Evolutionary conservation across 2,888 invertebrate species (phyloP), one percentile per base, ranked within the genome.

Genomic region (Prosapia bicincta): DNA sequence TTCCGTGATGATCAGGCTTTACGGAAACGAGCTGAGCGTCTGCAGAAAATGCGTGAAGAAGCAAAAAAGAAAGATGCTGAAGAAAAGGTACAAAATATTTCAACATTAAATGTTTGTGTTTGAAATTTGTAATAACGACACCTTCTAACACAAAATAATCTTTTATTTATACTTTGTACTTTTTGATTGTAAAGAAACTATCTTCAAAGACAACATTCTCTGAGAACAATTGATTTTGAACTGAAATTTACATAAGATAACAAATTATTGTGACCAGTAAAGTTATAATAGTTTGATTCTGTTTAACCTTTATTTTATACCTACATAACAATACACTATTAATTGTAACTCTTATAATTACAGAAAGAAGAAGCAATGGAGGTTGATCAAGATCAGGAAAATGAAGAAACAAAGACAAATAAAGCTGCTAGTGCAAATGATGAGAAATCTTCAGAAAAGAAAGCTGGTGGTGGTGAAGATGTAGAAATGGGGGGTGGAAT

Each of bases 1-100:
- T 90, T 92, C 83, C 92, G 93, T 82, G 93, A 93, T 83, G 92
- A 93, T 83, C 90, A 91, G 83, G 91, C 91, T 72, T 86, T 93
- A 80, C 89, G 91, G 80, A 89, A 89, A 79, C 90, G 91, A 82
- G 92, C 92, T 69, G 92, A 92, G 83, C 88, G 90, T 81, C 89
- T 92, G 78, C 85, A 85, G 77, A 74, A 76, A 23, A 69, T 79
- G 28, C 79, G 78, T 9, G 75, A 83, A 0, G 76, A 83, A 0
- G 87, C 85, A 81, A 76, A 79, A 0, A 86, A 86, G 78, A 73
- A 79, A 6, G 85, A 85, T 28, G 88, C 88, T 79, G 82, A 85
- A 85, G 80, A 86, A 85, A 80, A 86, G 84, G 80, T 79, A 74
- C 26, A 0, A 38, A 65, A 66, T 66, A 15, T 26, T 15, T 3